These are phyloP conservation scores for Drosophila leontia DNA, from an alignment of 1,140 invertebrate species.

Conservation along the genomic window DNA sequence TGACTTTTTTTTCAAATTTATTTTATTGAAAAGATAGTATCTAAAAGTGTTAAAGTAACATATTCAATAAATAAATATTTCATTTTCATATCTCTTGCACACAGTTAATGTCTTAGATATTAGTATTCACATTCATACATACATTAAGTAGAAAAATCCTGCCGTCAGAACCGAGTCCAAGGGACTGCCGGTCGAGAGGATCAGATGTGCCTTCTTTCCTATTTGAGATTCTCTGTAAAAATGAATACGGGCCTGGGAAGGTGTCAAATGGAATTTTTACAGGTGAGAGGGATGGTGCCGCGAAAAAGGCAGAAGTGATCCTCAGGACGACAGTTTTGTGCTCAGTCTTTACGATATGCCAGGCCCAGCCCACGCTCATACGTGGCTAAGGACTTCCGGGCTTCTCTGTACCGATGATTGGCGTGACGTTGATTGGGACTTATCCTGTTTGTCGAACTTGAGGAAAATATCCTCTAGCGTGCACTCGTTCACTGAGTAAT, in stretches of 20 bases:
- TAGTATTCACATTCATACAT: slow-evolving; percentile 12
- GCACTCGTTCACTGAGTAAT: slow-evolving; percentile 83
- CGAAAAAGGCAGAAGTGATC: background rate
- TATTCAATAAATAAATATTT: slow-evolving; percentile 1
- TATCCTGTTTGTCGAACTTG: slow-evolving; percentile 65
- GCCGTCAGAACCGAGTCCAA: slow-evolving; percentile 7
- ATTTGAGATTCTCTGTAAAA: slow-evolving; percentile 18
- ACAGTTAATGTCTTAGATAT: slow-evolving; percentile 23
- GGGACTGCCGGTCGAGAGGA: slow-evolving; percentile 13
- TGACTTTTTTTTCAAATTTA: background rate
- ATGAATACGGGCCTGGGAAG: slow-evolving; percentile 5
- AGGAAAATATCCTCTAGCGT: slow-evolving; percentile 84
- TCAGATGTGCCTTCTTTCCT: background rate
- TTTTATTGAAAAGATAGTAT: slow-evolving; percentile 16
- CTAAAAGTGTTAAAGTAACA: background rate
- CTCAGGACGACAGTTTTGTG: slow-evolving; percentile 12
- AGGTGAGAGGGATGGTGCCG: slow-evolving; percentile 14
- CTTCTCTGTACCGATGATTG: slow-evolving; percentile 19
- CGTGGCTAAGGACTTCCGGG: background rate
- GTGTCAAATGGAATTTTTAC: slow-evolving; percentile 20
- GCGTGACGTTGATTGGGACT: slow-evolving; percentile 23
- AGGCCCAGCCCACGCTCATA: slow-evolving; percentile 9
- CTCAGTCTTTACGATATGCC: slow-evolving; percentile 20
- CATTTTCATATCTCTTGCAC: background rate
- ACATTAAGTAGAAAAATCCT: slow-evolving; percentile 31